Evolutionary conservation across 2,888 invertebrate species (phyloP).

Genomic region (Sabatieria punctata): DNA sequence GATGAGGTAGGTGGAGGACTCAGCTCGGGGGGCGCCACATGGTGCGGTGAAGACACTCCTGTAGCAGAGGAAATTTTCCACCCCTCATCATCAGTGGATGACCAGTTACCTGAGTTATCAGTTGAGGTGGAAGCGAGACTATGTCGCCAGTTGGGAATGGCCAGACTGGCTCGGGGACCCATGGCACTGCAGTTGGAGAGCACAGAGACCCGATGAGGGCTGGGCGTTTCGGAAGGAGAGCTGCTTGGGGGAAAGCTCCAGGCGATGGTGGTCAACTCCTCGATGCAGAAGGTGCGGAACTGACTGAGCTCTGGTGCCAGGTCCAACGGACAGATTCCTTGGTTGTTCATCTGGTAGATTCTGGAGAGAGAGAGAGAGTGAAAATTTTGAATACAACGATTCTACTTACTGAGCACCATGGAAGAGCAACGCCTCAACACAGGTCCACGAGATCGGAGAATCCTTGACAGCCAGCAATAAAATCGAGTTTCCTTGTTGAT

Average conservation of each 20-base stretch:
- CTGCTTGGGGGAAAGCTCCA: not conserved
- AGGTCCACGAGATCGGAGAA: slow-evolving; percentile 41
- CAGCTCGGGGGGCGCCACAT: too few species aligned
- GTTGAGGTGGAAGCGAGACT: not conserved
- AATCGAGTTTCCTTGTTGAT: slow-evolving; percentile 43
- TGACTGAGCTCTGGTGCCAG: slow-evolving; percentile 39
- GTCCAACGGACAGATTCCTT: slow-evolving; percentile 40
- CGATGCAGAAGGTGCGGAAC: slow-evolving; percentile 38
- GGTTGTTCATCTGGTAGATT: slow-evolving; percentile 34
- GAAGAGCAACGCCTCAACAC: slow-evolving; percentile 39
- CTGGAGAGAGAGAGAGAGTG: slow-evolving; percentile 17
- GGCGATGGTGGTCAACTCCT: slow-evolving; percentile 19
- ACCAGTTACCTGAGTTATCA: not conserved
- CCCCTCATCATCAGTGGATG: too few species aligned
- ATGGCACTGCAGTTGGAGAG: too few species aligned
- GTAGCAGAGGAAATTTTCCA: too few species aligned
- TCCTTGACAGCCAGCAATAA: slow-evolving; percentile 43
- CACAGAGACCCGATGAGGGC: not conserved
- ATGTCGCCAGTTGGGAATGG: not conserved
- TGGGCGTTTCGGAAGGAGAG: not conserved
- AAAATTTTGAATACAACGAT: slow-evolving; percentile 26
- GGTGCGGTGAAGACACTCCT: too few species aligned
- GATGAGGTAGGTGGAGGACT: too few species aligned
- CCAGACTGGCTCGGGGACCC: not conserved
- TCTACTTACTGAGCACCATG: slow-evolving; percentile 33